Evolutionary conservation across 2,113 vertebrate species (phyloP).

Genomic region (Pygoscelis adeliae): DNA sequence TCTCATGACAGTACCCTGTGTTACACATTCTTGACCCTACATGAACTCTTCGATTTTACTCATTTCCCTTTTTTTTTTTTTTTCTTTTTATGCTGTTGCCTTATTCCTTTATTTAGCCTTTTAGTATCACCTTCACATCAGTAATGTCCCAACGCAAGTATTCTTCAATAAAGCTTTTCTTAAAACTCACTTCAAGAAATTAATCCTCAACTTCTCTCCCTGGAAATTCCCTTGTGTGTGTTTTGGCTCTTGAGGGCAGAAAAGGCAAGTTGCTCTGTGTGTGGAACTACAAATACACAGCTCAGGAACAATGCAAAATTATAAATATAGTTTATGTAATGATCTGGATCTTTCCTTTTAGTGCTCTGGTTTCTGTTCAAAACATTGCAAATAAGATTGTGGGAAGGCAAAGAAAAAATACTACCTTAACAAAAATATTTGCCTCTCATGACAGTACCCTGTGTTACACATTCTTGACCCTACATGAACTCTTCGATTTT

Average conservation of each 20-base stretch:
- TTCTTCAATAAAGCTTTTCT: not conserved
- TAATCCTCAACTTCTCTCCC: not conserved
- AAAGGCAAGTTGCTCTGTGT: not conserved
- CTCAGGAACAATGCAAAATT: slow-evolving; percentile 38
- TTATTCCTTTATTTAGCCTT: not conserved
- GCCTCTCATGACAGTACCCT: not conserved
- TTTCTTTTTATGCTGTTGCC: not conserved
- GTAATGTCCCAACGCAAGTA: not conserved
- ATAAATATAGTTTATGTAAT: slow-evolving; percentile 56
- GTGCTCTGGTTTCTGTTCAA: too few relatives aligned
- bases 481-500: not conserved
- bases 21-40: not conserved
- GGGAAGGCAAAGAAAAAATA: not conserved
- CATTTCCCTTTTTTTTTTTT: not conserved
- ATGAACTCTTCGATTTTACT: not conserved
- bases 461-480: not conserved
- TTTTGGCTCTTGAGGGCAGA: not conserved
- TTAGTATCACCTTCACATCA: not conserved
- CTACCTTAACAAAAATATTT: not conserved
- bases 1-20: not conserved
- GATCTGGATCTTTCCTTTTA: too few relatives aligned
- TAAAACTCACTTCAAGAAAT: not conserved
- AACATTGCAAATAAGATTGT: not conserved
- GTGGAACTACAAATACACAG: not conserved
- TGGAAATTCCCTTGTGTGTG: not conserved